Base-by-base conservation (phyloP, 92 coral and sea anemone species). In the Parazoanthus darwini region DNA sequence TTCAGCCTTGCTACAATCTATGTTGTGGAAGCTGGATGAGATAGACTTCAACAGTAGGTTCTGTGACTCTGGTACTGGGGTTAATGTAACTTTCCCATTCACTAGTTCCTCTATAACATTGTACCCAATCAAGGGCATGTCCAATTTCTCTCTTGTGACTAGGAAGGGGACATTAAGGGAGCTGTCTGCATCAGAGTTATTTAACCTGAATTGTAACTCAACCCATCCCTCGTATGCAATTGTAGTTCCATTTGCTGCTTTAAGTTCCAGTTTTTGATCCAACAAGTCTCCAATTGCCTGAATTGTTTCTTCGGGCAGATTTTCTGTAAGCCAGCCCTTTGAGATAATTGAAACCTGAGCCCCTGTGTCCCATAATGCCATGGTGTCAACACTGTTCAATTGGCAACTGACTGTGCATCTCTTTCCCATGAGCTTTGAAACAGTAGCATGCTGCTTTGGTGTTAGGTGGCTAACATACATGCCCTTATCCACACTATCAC, bases 291-390 rank as follows among this genome's bases (percentile, higher is more conserved):
- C 86, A 63, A 92, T 81, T 23, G 83, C 35, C 71, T 78, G 58
- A 80, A 85, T n/a, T 74, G 78, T 85, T 29, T 79, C 86, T 39
- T 90, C 81, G 15, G 94, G 92, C 78, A 90, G 71, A 86, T 94
- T 77, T 39, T 73, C 59, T 56, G 33, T 54, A 22, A 90, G 75
- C 91, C 91, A 93, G 70, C 68, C 87, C 67, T 88, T 71, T 8
- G 93, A 92, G 65, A 92, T 87, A 71, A 91, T 79, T 56, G 91
- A 94, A 54, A 94, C 94, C 84, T 94, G 95, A 65, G 94, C 91
- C 39, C 91, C 93, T 0, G 94, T 92, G 90, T 92, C 93, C 94
- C 93, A 88, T 68, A 92, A 78, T 9, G 90, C 90, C 33, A 44
- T 94, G 77, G 73, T 82, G 7, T 82, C 36, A 15, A 86, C 91